phyloP scores from a whole-genome alignment of 2,888 invertebrate species.

The Nemurella pictetii region DNA sequence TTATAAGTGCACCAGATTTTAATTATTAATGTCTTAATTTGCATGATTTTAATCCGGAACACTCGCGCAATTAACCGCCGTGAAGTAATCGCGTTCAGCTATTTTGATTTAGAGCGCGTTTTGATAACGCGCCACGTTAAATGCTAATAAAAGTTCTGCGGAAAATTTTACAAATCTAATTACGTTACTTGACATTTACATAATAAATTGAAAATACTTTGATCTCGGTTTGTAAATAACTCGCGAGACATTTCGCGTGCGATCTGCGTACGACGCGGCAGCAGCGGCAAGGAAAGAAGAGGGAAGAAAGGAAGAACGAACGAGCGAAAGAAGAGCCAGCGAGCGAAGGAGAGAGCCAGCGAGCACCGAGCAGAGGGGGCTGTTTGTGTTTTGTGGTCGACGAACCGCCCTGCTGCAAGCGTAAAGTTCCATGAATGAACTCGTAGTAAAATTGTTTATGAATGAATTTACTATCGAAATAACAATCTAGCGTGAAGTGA shows the following conservation, averaged over 20 bases:
- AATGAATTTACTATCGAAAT: slow-evolving; percentile 25
- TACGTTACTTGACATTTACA: neutral
- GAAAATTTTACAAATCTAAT: neutral
- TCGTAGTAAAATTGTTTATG: slow-evolving; percentile 33
- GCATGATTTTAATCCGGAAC: slow-evolving; percentile 21
- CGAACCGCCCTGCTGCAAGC: slow-evolving; percentile 8
- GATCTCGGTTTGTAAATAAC: neutral
- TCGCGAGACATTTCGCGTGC: neutral
- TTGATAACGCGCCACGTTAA: neutral
- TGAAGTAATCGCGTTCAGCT: neutral
- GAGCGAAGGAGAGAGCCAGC: neutral
- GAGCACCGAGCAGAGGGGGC: neutral
- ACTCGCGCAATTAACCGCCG: slow-evolving; percentile 3
- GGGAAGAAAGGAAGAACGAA: neutral
- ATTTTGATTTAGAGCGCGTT: neutral
- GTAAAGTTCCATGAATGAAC: slow-evolving; percentile 20
- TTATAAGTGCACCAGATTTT: slow-evolving; percentile 3
- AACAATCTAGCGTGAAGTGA: neutral
- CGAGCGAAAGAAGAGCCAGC: neutral
- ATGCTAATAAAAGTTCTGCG: neutral
- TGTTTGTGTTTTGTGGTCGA: slow-evolving; percentile 28
- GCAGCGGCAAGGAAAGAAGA: neutral
- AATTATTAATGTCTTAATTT: slow-evolving; percentile 17
- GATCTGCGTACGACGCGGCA: neutral
- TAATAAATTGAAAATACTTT: neutral